A percentile compares a stretch with the other conserved stretches of the same genome.
Evolutionary conservation across 2,888 invertebrate species (phyloP).

Genomic region (Erebia ligea): DNA sequence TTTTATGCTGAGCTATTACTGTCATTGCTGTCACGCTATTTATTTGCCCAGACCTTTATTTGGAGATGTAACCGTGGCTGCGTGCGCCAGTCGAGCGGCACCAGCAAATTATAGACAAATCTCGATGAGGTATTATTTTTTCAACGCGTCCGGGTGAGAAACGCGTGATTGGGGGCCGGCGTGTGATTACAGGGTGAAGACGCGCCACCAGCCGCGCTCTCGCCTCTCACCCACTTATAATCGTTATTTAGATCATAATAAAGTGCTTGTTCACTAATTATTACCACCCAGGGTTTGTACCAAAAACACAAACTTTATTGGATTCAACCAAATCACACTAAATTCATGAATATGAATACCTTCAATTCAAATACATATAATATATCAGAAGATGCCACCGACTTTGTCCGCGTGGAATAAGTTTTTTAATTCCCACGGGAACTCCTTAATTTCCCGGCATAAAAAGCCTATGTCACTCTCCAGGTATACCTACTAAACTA

Average conservation of each 20-base stretch:
- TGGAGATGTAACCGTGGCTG: constrained; percentile 34
- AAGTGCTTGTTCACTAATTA: constrained; percentile 75
- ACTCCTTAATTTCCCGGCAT: too few relatives aligned
- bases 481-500: too few relatives aligned
- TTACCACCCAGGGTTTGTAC: constrained; percentile 64
- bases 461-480: too few relatives aligned
- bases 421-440: too few relatives aligned
- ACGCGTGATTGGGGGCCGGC: constrained; percentile 81
- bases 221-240: constrained; percentile 74
- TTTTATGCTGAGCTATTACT: not conserved
- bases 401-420: too few relatives aligned
- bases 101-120: constrained; percentile 81
- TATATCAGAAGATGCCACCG: too few relatives aligned
- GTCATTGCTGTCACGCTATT: not conserved
- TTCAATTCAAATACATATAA: too few relatives aligned
- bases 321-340: not conserved
- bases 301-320: constrained; percentile 3
- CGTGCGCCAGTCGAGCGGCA: constrained; percentile 59
- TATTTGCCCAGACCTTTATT: not conserved
- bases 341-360: not conserved
- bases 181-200: constrained; percentile 75
- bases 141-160: constrained; percentile 82
- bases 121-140: constrained; percentile 80
- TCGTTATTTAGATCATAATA: constrained; percentile 79
- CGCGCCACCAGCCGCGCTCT: constrained; percentile 75